These are phyloP conservation scores for Scaptomyza cyrtandrae DNA, from an alignment of 2,888 invertebrate genomes.

Conservation along the genomic window DNA sequence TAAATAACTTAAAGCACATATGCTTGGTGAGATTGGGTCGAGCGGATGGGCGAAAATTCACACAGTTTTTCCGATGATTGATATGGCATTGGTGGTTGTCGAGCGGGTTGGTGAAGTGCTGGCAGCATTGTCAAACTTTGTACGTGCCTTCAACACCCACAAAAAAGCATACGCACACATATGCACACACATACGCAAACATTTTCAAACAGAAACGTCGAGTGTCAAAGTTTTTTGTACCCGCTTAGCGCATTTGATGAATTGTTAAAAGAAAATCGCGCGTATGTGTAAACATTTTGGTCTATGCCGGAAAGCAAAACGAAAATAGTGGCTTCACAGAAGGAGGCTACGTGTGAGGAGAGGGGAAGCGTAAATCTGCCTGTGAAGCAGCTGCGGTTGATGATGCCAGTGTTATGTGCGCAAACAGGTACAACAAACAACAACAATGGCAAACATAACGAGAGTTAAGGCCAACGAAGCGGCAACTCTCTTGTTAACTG, in stretches of 20 bases:
- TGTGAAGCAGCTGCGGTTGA: constrained; percentile 59
- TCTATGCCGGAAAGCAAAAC: constrained; percentile 48
- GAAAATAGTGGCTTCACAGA: background rate
- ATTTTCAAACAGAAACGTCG: constrained; percentile 61
- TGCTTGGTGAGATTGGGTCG: background rate
- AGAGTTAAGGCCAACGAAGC: constrained; percentile 40
- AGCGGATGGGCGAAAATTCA: constrained; percentile 48
- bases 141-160: constrained; percentile 20
- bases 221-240: constrained; percentile 78
- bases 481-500: constrained; percentile 56
- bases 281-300: constrained; percentile 77
- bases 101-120: constrained; percentile 10
- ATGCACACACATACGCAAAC: constrained; percentile 9
- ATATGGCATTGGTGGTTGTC: constrained; percentile 53
- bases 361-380: constrained; percentile 14
- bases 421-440: constrained; percentile 61
- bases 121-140: constrained; percentile 59
- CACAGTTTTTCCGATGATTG: constrained; percentile 74
- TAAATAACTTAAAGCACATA: constrained; percentile 74
- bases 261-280: constrained; percentile 78
- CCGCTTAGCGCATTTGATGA: constrained; percentile 78
- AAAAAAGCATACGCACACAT: background rate
- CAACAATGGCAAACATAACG: constrained; percentile 4
- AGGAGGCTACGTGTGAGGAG: background rate
- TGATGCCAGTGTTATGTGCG: constrained; percentile 56